Evolutionary conservation across 2,797 vertebrate species (phyloP), one percentile per base, ranked within the genome.

Genomic region (Enteromius treurensis): DNA sequence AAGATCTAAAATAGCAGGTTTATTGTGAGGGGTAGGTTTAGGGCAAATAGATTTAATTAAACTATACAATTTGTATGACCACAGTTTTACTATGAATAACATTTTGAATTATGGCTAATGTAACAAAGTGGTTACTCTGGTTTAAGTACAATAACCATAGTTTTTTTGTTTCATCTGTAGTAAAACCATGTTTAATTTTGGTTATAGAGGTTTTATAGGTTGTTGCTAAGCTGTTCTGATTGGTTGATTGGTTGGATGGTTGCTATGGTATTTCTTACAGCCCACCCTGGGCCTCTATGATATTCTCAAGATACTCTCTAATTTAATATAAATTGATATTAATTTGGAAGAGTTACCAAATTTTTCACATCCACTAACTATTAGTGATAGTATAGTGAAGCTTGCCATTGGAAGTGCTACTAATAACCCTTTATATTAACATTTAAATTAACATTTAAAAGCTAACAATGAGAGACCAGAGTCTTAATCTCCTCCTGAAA

Each of bases 401-500:
- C 69, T 49, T 71, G 15, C 0, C 69, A 49, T 29, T 49, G 69
- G 3, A 47, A 47, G 23, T 29, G 69, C 15, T 45, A 49, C 15
- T 29, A n/a, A 74, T 53, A 74, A 5, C 47, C 21, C 4, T 34
- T 49, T 21, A 34, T n/a, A 37, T 55, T 55, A 53, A 5, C 7
- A 40, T 40, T 40, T 40, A 6, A 0, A 53, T 17, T 1, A n/a
- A 4, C 6, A 55, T 75, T n/a, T 1, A 8, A n/a, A 34, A n/a
- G 42, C 14, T 32, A 45, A 53, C 49, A 64, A 26, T 51, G 34
- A 69, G 21, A 82, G 23, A 32, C 4, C 21, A 3, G 64, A 76
- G 34, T 19, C 58, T 19, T 62, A 17, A 51, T 83, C n/a, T 85
- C 68, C 67, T 70, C 45, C 60, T 74, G 42, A 71, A 84, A 69